phyloP scores from a whole-genome alignment of 2,113 vertebrate species.

The Eclectus roratus region DNA sequence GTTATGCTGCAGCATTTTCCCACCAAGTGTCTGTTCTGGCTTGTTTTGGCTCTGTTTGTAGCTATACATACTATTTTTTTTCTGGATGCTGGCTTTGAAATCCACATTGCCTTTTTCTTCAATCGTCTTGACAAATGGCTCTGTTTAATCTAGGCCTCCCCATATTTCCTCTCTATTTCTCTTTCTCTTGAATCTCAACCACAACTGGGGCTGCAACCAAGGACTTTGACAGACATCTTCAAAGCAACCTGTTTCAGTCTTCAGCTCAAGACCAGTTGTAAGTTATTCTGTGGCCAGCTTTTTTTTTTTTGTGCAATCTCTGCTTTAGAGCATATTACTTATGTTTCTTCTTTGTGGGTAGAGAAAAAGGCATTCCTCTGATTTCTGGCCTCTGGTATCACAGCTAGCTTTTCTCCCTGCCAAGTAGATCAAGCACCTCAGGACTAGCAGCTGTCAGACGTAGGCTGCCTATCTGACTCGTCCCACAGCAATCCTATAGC shows the following conservation, averaged over 20 bases:
- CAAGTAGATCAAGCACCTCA: slow-evolving; percentile 13
- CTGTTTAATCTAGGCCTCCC: neutral
- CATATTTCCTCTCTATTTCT: neutral
- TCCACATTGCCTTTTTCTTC: neutral
- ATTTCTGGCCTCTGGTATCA: slow-evolving; percentile 21
- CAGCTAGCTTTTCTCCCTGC: neutral
- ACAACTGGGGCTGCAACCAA: neutral
- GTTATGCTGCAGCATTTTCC: neutral
- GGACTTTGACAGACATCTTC: neutral
- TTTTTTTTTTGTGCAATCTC: neutral
- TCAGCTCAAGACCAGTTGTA: neutral
- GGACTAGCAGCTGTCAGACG: slow-evolving; percentile 29
- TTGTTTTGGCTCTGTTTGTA: neutral
- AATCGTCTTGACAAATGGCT: slow-evolving; percentile 5
- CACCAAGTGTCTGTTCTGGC: neutral
- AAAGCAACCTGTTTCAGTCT: slow-evolving; percentile 40
- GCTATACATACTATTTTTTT: neutral
- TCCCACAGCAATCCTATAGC: neutral
- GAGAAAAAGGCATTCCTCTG: slow-evolving; percentile 47
- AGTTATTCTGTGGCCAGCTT: neutral
- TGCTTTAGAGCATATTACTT: neutral
- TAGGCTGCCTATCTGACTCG: neutral
- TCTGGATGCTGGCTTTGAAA: neutral
- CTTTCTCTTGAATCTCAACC: neutral
- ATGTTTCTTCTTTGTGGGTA: slow-evolving; percentile 24